These are phyloP conservation scores for Paradisaea rubra DNA, from an alignment of 2,113 vertebrate genomes.

Conservation along the genomic window DNA sequence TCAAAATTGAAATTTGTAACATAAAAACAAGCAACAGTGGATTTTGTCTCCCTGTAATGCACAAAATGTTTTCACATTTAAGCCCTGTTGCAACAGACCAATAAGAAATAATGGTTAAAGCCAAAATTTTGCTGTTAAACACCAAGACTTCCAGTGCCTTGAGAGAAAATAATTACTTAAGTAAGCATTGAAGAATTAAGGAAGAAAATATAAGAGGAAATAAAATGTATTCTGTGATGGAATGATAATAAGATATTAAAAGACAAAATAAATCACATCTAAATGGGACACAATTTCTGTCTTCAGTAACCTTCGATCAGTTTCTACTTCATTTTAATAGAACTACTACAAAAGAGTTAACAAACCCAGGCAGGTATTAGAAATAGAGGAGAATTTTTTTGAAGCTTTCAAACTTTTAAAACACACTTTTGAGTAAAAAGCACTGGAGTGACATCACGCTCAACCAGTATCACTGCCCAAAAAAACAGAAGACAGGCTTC, in stretches of 20 bases:
- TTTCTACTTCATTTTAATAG: neutral
- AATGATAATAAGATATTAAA: neutral
- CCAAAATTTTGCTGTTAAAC: neutral
- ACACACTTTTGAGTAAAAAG: neutral
- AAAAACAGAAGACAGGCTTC: neutral
- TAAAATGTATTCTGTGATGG: constrained; percentile 16
- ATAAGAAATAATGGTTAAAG: constrained; percentile 66
- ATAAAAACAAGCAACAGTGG: neutral
- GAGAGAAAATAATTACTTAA: constrained; percentile 48
- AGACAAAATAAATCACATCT: neutral
- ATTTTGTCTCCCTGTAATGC: neutral
- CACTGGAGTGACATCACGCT: neutral
- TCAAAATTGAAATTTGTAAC: neutral
- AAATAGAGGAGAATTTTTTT: neutral
- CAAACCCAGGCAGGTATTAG: neutral
- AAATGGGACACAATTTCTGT: neutral
- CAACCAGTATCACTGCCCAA: neutral
- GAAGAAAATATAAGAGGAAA: constrained; percentile 30
- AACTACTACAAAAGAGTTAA: neutral
- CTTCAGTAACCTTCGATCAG: neutral
- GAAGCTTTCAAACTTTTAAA: neutral
- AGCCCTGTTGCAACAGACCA: neutral
- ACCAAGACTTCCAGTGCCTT: neutral
- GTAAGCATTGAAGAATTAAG: constrained; percentile 53
- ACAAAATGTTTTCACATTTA: neutral